Evolutionary conservation across 2,888 invertebrate species (phyloP).

Genomic region (Aphrophora alni): DNA sequence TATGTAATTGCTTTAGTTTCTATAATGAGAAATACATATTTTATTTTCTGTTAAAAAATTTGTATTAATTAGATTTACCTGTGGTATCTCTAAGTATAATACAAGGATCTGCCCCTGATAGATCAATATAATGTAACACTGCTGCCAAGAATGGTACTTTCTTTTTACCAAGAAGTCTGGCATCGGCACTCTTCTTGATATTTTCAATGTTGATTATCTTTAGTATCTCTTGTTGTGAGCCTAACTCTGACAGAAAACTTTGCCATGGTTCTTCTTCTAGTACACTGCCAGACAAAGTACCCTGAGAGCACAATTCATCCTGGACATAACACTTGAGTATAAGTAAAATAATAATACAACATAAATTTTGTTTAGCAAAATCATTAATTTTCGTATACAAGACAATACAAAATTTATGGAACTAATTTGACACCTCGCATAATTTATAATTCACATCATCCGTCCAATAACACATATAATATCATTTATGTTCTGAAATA

Average conservation of each 20-base stretch:
- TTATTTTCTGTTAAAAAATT: too few relatives aligned
- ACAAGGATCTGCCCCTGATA: slow-evolving; percentile 52
- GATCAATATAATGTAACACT: slow-evolving; percentile 51
- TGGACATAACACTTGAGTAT: not conserved
- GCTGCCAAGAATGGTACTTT: slow-evolving; percentile 53
- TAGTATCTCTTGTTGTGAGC: slow-evolving; percentile 38
- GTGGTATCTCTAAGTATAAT: slow-evolving; percentile 51
- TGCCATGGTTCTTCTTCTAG: slow-evolving; percentile 43
- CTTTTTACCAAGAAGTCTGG: slow-evolving; percentile 44
- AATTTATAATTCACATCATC: too few relatives aligned
- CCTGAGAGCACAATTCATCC: slow-evolving; percentile 29
- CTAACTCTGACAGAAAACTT: slow-evolving; percentile 45
- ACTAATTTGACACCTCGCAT: too few relatives aligned
- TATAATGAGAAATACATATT: too few relatives aligned
- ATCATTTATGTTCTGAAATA: too few relatives aligned
- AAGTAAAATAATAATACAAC: too few relatives aligned
- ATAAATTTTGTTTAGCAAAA: too few relatives aligned
- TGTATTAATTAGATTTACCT: slow-evolving; percentile 49
- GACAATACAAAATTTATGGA: too few relatives aligned
- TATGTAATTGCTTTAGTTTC: too few relatives aligned
- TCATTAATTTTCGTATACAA: too few relatives aligned
- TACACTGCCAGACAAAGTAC: slow-evolving; percentile 19
- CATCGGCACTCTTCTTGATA: slow-evolving; percentile 47
- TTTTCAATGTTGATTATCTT: slow-evolving; percentile 46
- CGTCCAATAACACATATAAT: too few relatives aligned